Evolutionary conservation across 2,888 invertebrate species (phyloP).

Genomic region (Lacanobia wlatinum): DNA sequence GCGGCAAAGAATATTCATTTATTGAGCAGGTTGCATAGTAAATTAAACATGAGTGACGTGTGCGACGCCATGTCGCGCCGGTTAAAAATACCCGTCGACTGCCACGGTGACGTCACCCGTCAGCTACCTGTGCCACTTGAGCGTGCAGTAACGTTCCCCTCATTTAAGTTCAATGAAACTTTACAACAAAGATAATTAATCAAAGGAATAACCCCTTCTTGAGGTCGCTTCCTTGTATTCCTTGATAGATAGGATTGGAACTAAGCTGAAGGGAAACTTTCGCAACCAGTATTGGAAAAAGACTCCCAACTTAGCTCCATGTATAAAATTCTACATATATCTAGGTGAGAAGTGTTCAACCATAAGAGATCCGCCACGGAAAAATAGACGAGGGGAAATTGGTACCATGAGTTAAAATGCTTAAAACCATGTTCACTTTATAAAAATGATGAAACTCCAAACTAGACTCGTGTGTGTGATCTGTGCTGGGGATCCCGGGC

Average conservation of each 20-base stretch:
- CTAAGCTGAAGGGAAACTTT: background rate
- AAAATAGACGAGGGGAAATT: background rate
- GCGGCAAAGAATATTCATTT: constrained; percentile 10
- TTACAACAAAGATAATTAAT: constrained; percentile 19
- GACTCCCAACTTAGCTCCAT: background rate
- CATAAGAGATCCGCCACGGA: no score
- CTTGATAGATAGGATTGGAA: background rate
- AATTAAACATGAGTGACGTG: constrained; percentile 65
- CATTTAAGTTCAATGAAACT: constrained; percentile 39
- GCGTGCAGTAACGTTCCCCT: constrained; percentile 17
- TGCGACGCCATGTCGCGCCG: constrained; percentile 62
- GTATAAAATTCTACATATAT: background rate
- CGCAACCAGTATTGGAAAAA: background rate
- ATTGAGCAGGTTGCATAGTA: constrained; percentile 53
- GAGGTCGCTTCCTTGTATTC: background rate
- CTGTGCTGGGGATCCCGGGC: background rate
- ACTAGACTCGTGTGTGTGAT: background rate
- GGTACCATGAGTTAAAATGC: background rate
- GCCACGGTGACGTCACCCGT: constrained; percentile 59
- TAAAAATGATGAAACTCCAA: background rate
- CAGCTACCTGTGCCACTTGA: constrained; percentile 50
- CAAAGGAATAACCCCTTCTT: background rate
- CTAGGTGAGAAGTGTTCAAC: background rate
- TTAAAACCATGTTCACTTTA: background rate
- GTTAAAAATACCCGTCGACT: constrained; percentile 70